Evolutionary conservation across 2,113 vertebrate species (phyloP), one percentile per base, ranked within the genome.

Genomic region (Peromyscus maniculatus): DNA sequence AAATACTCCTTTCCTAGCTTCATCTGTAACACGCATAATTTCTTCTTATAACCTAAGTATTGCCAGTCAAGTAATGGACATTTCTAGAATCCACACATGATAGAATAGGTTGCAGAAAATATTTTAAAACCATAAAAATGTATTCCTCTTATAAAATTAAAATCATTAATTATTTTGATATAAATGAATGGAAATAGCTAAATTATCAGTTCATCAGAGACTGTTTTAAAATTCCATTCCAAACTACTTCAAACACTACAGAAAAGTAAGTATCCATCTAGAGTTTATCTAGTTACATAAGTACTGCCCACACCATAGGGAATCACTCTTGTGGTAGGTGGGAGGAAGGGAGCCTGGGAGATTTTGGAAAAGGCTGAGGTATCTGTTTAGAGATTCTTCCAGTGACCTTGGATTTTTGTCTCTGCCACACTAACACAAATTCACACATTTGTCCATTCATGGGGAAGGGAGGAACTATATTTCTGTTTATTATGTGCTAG

Each of bases 81-180:
- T 66, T 87, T 84, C 5, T 28, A 91, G 59, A 91, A 89, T 15
- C 43, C 22, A 43, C 7, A 69, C 22, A n/a, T 0, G 0, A 86
- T 64, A 94, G 46, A 93, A 67, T 89, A 75, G 71, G 59, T 87
- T 46, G 71, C 66, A 57, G 52, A 91, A 46, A 22, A 91, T 21
- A 90, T 59, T 49, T 87, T 22, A 87, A 75, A 46, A 22, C 82
- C 4, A 86, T 67, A 28, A 77, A 89, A 89, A 91, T 79, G 52
- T 13, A 80, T 77, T 55, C 36, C n/a, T 86, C 57, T 89, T 36
- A 36, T 52, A 91, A 92, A 94, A 75, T 88, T 95, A 33, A 95
- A 93, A 96, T 59, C 13, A 77, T 57, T 74, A n/a, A 64, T 59
- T 90, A 89, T 52, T 93, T 91, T 87, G 43, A 93, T 91, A 88